Evolutionary conservation across 2,797 vertebrate species (phyloP).

Genomic region (Sebastes wilsoni): DNA sequence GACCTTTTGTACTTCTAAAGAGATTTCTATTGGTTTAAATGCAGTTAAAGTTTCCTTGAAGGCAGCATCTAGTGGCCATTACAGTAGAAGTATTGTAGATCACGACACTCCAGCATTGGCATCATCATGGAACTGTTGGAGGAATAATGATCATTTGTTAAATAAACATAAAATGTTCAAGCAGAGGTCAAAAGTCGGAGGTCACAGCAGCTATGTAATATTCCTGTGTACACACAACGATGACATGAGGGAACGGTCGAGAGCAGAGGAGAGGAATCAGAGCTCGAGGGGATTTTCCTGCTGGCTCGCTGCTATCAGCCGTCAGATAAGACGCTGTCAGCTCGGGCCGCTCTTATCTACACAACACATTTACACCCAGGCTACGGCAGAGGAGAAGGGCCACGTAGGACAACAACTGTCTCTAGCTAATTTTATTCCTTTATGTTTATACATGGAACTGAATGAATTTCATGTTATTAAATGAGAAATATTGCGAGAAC

Average conservation of each 20-base stretch:
- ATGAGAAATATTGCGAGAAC: background rate
- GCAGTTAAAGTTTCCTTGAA: background rate
- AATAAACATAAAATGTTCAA: background rate
- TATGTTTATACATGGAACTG: background rate
- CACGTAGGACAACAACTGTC: background rate
- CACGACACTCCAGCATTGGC: background rate
- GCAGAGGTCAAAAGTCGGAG: background rate
- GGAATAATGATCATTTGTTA: background rate
- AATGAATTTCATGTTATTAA: background rate
- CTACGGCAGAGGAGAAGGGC: constrained; percentile 11
- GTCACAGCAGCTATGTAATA: background rate
- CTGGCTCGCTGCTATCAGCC: constrained; percentile 39
- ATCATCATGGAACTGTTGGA: background rate
- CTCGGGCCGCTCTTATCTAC: constrained; percentile 53
- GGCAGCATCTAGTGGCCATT: background rate
- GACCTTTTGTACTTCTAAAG: no score
- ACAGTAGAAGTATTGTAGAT: background rate
- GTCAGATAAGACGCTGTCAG: constrained; percentile 63
- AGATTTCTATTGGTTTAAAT: background rate
- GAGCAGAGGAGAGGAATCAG: constrained; percentile 9
- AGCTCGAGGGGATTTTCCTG: constrained; percentile 22
- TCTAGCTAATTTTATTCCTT: background rate
- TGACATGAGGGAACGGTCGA: background rate
- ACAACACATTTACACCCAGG: constrained; percentile 65
- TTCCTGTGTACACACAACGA: background rate